These are phyloP conservation scores for Ornithoptera alexandrae DNA, from an alignment of 2,888 invertebrate genomes.

Conservation along the genomic window DNA sequence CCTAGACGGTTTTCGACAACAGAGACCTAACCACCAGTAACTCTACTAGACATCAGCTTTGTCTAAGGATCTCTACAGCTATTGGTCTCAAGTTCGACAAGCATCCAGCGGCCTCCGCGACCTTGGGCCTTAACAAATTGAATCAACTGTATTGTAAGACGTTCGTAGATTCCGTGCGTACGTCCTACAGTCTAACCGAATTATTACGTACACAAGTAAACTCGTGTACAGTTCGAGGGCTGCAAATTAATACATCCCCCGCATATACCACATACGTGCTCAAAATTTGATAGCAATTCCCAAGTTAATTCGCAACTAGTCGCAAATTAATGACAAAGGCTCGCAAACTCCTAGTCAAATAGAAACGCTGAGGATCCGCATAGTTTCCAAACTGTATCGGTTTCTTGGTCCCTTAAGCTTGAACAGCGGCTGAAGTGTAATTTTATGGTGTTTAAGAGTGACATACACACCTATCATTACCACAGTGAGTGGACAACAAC, in stretches of 20 bases:
- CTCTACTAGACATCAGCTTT: no score
- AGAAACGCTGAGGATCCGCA: constrained; percentile 40
- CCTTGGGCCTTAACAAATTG: no score
- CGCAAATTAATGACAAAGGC: constrained; percentile 48
- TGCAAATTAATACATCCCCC: constrained; percentile 2
- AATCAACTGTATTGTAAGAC: no score
- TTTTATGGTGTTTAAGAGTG: not conserved
- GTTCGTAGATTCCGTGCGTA: no score
- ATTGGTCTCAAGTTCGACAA: no score
- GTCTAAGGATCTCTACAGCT: no score
- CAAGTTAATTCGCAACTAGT: constrained; percentile 24
- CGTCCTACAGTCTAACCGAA: no score
- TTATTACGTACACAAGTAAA: not conserved
- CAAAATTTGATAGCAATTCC: constrained; percentile 14
- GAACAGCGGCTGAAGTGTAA: constrained; percentile 32
- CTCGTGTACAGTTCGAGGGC: not conserved
- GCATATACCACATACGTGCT: not conserved
- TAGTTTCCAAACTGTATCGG: constrained; percentile 45
- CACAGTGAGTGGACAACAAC: no score
- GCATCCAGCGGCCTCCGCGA: no score
- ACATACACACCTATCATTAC: not conserved
- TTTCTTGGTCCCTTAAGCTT: constrained; percentile 38
- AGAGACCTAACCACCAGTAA: no score
- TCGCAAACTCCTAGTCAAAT: constrained; percentile 34
- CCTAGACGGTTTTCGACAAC: no score